phyloP scores from a whole-genome alignment of 2,888 invertebrate genomes.

The Arge pagana region DNA sequence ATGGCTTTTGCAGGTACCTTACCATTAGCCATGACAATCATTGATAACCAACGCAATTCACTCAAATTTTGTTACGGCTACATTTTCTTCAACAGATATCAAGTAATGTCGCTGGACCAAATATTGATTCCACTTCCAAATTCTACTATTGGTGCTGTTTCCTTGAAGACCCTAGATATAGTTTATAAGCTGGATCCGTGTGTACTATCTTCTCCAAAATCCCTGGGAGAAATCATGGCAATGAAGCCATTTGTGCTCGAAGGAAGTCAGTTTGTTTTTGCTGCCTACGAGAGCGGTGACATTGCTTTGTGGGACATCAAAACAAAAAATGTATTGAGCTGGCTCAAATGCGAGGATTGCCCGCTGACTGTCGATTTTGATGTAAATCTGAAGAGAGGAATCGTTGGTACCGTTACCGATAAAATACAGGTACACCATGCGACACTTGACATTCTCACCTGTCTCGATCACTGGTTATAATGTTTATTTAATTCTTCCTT shows the following conservation, averaged over 20 bases:
- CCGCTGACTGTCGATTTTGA: constrained; percentile 77
- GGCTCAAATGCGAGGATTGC: constrained; percentile 65
- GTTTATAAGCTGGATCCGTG: constrained; percentile 42
- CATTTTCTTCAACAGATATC: constrained; percentile 37
- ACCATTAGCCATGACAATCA: not conserved
- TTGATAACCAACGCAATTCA: constrained; percentile 21
- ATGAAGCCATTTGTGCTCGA: constrained; percentile 61
- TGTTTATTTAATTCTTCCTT: no score
- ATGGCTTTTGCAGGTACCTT: constrained; percentile 73
- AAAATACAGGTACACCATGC: constrained; percentile 62
- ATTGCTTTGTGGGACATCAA: constrained; percentile 74
- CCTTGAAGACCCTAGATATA: constrained; percentile 56
- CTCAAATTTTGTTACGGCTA: not conserved
- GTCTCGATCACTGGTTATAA: constrained; percentile 49
- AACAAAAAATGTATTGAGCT: constrained; percentile 64
- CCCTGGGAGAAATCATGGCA: constrained; percentile 70
- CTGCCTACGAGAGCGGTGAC: constrained; percentile 76
- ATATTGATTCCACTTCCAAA: constrained; percentile 71
- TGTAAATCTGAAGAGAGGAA: constrained; percentile 66
- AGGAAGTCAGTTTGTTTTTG: constrained; percentile 65
- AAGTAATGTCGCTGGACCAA: constrained; percentile 63
- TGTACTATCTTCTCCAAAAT: constrained; percentile 28
- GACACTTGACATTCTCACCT: constrained; percentile 47
- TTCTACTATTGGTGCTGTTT: constrained; percentile 62
- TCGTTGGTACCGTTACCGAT: constrained; percentile 70